Evolutionary conservation across 2,888 invertebrate species (phyloP), one percentile per base, ranked within the genome.

Genomic region (Catocala fraxini): DNA sequence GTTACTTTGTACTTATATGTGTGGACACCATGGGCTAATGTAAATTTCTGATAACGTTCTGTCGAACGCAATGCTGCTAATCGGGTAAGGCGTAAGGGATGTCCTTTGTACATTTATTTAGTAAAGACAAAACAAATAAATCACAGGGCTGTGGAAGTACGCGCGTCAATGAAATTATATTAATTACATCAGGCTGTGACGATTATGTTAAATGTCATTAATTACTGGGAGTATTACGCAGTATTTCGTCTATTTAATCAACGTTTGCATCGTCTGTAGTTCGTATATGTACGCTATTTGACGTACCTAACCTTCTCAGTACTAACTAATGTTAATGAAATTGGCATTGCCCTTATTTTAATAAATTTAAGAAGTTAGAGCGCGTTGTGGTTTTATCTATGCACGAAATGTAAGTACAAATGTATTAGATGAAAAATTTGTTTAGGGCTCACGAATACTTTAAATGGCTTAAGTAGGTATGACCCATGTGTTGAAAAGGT

Each of bases 381-480:
- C 13, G 15, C 43, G 15, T 53, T 42, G 45, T 66, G 47, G 15
- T 43, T 55, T 35, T 57, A 61, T 59, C 45, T 62, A 46, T 60
- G 34, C 6, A 52, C 58, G 56, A 59, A 63, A 56, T 51, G 41
- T 58, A 45, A 70, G 64, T 74, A 71, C 67, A 64, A 72, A 61
- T 56, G 51, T 43, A 34, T 55, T 51, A 33, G 51, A 51, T 59
- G 47, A 58, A 70, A 59, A 73, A 63, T 61, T 68, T 67, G 61
- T 70, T 63, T 68, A 49, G 25, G 48, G 15, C 13, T 47, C 25
- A 11, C 25, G 46, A 55, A 54, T 46, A 11, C 5, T 45, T 9
- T 43, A 53, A 11, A 1, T 6, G 42, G 33, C 9, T 42, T 15
- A 52, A 41, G 25, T 39, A 39, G 9, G 35, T 39, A 9, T 39